A percentile compares a stretch with the other conserved stretches of the same genome.
phyloP scores from a whole-genome alignment of 1,140 invertebrate species.

The Lasaia peninsularis region DNA sequence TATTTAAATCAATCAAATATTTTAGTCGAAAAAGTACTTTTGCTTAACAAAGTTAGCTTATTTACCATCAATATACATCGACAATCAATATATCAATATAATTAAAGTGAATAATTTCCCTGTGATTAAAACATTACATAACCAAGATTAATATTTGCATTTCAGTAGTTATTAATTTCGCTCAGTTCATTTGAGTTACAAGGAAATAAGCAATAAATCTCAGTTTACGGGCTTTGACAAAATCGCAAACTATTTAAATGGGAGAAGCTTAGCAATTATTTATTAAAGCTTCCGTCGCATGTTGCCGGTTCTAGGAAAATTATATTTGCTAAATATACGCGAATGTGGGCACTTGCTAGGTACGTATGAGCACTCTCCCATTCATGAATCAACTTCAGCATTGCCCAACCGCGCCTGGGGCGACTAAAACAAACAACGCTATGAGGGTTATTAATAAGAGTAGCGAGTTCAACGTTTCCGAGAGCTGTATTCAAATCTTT shows the following conservation, averaged over 20 bases:
- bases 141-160: neutral
- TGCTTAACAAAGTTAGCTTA: too few relatives aligned
- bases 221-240: conserved; percentile 6
- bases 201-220: conserved; percentile 10
- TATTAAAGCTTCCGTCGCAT: conserved; percentile 54
- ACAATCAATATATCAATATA: too few relatives aligned
- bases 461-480: conserved; percentile 66
- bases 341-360: conserved; percentile 38
- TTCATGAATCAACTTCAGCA: conserved; percentile 74
- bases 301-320: conserved; percentile 61
- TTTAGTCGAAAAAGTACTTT: too few relatives aligned
- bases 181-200: conserved; percentile 1
- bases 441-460: conserved; percentile 71
- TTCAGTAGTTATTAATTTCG: neutral
- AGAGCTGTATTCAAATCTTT: conserved; percentile 28
- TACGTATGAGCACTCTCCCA: conserved; percentile 47
- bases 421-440: conserved; percentile 67
- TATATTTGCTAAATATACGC: conserved; percentile 65
- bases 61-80: too few relatives aligned
- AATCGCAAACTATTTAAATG: conserved; percentile 20
- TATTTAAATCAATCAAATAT: too few relatives aligned
- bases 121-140: neutral
- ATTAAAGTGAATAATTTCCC: too few relatives aligned
- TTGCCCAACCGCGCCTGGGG: conserved; percentile 62
- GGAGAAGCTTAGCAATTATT: conserved; percentile 33